Percentiles rank a stretch among this genome's conserved stretches.
These are phyloP conservation scores for Tokudaia muenninki DNA, from an alignment of 2,797 vertebrate species.

Conservation along the genomic window DNA sequence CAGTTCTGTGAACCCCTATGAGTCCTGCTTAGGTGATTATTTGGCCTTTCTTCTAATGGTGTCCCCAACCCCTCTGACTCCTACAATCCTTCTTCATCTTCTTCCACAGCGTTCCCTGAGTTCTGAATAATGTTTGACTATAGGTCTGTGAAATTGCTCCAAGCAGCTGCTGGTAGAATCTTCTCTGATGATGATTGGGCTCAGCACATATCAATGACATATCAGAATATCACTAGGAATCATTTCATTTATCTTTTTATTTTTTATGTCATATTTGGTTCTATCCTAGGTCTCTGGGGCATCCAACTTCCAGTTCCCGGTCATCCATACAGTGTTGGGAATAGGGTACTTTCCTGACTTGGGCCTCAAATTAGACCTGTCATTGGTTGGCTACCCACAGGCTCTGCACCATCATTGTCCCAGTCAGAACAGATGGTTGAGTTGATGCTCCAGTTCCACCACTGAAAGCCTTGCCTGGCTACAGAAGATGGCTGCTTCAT, in stretches of 20 bases:
- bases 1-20: background rate
- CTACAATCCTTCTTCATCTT: background rate
- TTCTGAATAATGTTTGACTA: background rate
- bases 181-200: background rate
- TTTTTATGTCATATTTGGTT: background rate
- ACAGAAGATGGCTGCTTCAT: background rate
- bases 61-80: background rate
- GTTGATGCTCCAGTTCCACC: background rate
- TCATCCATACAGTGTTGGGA: background rate
- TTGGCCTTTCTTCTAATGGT: background rate
- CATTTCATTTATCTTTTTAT: background rate
- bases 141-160: background rate
- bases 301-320: background rate
- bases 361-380: background rate
- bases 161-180: background rate
- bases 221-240: background rate
- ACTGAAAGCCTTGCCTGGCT: background rate
- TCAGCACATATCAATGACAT: background rate
- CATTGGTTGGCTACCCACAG: background rate
- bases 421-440: background rate
- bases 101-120: background rate
- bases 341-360: background rate
- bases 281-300: background rate
- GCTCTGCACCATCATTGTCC: background rate
- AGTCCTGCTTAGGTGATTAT: background rate